Conservation (phyloP, 2,797 vertebrate species). For the Prionace glauca region DNA sequence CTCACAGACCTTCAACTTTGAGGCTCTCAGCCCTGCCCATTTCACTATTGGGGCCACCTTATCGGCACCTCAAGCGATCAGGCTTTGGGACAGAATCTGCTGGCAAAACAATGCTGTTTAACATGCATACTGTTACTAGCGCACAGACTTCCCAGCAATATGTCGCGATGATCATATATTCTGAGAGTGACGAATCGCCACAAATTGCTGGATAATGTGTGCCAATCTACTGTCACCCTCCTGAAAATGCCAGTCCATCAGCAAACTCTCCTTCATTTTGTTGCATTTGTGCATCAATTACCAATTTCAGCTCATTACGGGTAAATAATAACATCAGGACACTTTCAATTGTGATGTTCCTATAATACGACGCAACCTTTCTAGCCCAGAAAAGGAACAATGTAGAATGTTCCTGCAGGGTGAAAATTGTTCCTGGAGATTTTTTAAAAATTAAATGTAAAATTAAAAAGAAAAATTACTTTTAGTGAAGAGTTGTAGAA, state of each 20-base stretch:
- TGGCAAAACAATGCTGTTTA: not conserved
- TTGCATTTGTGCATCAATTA: not conserved
- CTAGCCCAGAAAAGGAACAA: not conserved
- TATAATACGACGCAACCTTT: not conserved
- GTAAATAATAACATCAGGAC: not conserved
- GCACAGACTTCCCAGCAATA: not conserved
- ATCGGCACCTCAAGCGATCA: not conserved
- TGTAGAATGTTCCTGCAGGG: not conserved
- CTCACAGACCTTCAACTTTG: not conserved
- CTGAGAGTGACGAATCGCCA: not conserved
- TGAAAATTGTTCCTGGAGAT: not conserved
- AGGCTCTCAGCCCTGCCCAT: not conserved
- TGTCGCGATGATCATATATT: too few species aligned
- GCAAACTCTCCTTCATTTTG: not conserved
- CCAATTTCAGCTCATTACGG: not conserved
- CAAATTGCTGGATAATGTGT: not conserved
- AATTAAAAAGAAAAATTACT: too few species aligned
- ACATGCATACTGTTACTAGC: too few species aligned
- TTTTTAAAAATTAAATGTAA: not conserved
- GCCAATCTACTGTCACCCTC: not conserved
- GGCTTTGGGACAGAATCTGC: not conserved
- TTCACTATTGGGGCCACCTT: not conserved
- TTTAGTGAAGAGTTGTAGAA: not conserved
- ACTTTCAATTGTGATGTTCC: not conserved
- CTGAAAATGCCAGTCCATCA: not conserved